phyloP scores from a whole-genome alignment of 23 tunicate species.

The Ascidia mentula region DNA sequence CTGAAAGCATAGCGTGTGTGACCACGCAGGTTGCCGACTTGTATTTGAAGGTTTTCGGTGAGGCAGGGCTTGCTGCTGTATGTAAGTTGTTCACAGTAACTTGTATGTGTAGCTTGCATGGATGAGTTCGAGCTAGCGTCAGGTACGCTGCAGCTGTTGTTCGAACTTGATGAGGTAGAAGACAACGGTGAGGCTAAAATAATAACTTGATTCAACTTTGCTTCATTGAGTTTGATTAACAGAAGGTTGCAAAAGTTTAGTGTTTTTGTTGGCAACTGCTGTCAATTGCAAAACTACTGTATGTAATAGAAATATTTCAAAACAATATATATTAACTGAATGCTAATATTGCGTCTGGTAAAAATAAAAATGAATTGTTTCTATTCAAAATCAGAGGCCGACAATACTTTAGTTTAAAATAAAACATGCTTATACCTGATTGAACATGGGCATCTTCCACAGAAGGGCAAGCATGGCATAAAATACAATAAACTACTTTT shows the following conservation, averaged over 20 bases:
- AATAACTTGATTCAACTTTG: no score
- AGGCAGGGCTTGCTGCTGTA: constrained; percentile 22
- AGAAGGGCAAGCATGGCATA: constrained; percentile 42
- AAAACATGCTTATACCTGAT: not conserved
- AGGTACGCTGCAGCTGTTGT: not conserved
- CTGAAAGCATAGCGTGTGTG: constrained; percentile 43
- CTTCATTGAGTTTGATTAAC: no score
- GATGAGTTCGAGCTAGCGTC: not conserved
- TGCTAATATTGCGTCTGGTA: no score
- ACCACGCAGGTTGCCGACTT: constrained; percentile 34
- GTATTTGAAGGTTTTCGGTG: constrained; percentile 2
- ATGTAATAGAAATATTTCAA: no score
- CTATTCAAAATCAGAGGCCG: no score
- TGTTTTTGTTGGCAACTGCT: no score
- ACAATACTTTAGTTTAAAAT: no score
- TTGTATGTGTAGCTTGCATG: not conserved
- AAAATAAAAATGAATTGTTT: no score
- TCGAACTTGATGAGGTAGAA: not conserved
- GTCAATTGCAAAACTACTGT: no score
- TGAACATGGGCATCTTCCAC: not conserved
- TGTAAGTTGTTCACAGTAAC: constrained; percentile 23
- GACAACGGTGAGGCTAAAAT: not conserved
- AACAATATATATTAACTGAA: no score
- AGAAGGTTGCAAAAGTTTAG: no score
- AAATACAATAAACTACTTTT: constrained; percentile 26